Base-by-base conservation (phyloP, 2,888 invertebrate species). In the Chrysolina oricalcia region DNA sequence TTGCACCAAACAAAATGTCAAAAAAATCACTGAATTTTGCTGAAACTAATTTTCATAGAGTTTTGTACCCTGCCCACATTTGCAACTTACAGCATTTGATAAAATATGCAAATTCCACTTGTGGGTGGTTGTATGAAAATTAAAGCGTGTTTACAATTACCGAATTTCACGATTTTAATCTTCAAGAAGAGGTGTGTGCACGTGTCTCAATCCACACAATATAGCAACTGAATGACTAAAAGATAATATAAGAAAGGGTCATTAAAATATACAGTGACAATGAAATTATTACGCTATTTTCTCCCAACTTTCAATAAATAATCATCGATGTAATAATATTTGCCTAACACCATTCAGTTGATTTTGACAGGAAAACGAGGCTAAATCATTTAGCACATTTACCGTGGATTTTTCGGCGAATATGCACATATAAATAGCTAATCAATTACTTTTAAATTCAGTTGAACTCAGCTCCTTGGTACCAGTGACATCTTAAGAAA, bases 321-420 rank as follows among this genome's bases (percentile, higher is more conserved):
- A 68, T 68, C 19, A 56, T 68, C 69, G 72, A 65, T 72, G 75
- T 65, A 72, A 75, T 72, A 73, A 48, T 74, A 62, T 76, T 76
- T 70, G 46, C 46, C 48, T 66, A 75, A 72, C 65, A 70, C 66
- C 65, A 62, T 68, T 65, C 50, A 67, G 68, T 53, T 43, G 56
- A 72, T 53, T 73, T 69, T 53, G 73, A 69, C 48, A 69, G 53
- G 64, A 62, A 46, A 75, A 50, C 40, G 50, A 76, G 76, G 76
- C 69, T 74, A 56, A 73, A 74, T 76, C 68, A 48, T 71, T 76
- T 76, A 76, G 73, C 76, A 73, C 70, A 76, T 73, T 66, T 65
- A 73, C 62, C 73, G 23, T 74, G n/a, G 17, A 69, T 53, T 35
- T 48, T 68, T 68, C 40, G 68, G 53, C 53, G 40, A 53, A 68